phyloP scores from a whole-genome alignment of 2,888 invertebrate genomes.

The Lissonota sp. region DNA sequence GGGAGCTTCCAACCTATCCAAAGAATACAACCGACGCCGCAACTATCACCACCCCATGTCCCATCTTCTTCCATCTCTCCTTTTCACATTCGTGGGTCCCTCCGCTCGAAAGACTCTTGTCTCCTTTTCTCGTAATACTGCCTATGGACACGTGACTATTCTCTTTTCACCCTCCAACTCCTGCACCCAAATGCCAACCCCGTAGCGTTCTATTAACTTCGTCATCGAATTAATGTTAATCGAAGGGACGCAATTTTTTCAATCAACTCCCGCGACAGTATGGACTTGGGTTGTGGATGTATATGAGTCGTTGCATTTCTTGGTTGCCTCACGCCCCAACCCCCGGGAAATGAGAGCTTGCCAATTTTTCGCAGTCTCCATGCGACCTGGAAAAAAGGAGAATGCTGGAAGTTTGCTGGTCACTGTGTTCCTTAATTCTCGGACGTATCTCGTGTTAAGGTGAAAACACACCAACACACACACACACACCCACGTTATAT shows the following conservation, averaged over 20 bases:
- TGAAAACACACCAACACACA: conserved; percentile 45
- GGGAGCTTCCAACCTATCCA: conserved; percentile 62
- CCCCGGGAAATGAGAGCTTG: conserved; percentile 14
- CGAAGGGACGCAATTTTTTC: conserved; percentile 54
- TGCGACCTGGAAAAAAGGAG: conserved; percentile 49
- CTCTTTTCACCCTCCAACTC: conserved; percentile 32
- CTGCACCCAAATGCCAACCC: not conserved
- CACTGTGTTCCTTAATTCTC: conserved; percentile 51
- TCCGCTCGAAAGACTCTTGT: conserved; percentile 59
- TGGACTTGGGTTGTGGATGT: not conserved
- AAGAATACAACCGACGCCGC: conserved; percentile 43
- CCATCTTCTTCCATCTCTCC: conserved; percentile 29
- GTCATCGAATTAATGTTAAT: conserved; percentile 66
- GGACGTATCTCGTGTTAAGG: conserved; percentile 45
- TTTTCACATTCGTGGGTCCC: conserved; percentile 65
- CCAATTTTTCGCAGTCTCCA: conserved; percentile 50
- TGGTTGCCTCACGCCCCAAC: conserved; percentile 10
- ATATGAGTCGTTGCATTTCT: conserved; percentile 10
- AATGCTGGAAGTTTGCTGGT: conserved; percentile 28
- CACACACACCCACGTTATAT: conserved; percentile 4
- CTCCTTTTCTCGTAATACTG: conserved; percentile 61
- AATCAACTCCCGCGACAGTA: conserved; percentile 36
- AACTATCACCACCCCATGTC: conserved; percentile 39
- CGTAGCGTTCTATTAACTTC: conserved; percentile 33
- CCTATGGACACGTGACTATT: conserved; percentile 57